phyloP scores from a whole-genome alignment of 2,888 invertebrate species.

The Druceiella hillmani region DNA sequence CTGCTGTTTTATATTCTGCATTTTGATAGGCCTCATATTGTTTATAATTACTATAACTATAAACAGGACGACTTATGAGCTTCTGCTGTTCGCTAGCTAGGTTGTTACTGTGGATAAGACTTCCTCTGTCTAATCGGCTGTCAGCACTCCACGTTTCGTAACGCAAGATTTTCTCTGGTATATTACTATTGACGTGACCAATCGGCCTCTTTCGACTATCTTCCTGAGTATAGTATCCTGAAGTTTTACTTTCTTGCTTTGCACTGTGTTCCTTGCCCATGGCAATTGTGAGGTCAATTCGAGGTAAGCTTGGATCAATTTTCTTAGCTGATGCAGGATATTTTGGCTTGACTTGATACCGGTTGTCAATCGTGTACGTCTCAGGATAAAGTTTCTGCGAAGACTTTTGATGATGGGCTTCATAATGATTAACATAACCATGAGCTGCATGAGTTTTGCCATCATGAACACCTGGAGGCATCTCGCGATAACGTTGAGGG shows the following conservation, averaged over 20 bases:
- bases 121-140: slow-evolving; percentile 41
- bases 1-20: slow-evolving; percentile 36
- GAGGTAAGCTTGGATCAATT: slow-evolving; percentile 37
- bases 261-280: slow-evolving; percentile 32
- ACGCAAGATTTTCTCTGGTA: slow-evolving; percentile 46
- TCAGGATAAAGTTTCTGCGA: too few species aligned
- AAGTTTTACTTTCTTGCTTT: slow-evolving; percentile 34
- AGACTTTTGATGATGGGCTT: slow-evolving; percentile 4
- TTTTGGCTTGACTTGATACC: slow-evolving; percentile 7
- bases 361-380: slow-evolving; percentile 2
- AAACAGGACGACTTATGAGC: slow-evolving; percentile 42
- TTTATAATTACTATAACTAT: slow-evolving; percentile 43
- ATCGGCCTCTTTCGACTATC: slow-evolving; percentile 39
- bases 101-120: slow-evolving; percentile 29
- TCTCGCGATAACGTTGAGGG: slow-evolving; percentile 20
- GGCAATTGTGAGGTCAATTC: slow-evolving; percentile 45
- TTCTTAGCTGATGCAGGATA: slow-evolving; percentile 24
- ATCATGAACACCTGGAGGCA: too few species aligned
- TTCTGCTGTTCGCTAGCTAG: slow-evolving; percentile 38
- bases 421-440: slow-evolving; percentile 11
- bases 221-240: slow-evolving; percentile 41
- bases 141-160: slow-evolving; percentile 45
- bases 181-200: slow-evolving; percentile 42
- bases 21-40: slow-evolving; percentile 42
- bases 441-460: too few species aligned